Conservation (phyloP, 2,888 invertebrate species). For the Mongoloraphidia duomilia region DNA sequence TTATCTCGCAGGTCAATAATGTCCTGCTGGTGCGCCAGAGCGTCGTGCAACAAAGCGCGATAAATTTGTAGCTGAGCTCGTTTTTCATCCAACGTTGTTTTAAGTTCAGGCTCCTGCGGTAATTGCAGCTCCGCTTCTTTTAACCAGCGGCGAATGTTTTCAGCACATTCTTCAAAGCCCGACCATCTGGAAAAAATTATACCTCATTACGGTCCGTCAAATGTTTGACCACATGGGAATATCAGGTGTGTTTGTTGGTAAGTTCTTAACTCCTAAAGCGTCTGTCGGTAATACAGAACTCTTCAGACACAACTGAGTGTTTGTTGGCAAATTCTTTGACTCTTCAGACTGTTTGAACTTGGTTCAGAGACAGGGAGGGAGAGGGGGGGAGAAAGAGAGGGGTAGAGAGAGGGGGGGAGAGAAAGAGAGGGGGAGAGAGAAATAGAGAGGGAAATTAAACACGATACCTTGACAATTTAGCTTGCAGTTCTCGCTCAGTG, state of each 20-base stretch:
- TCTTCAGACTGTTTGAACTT: too few relatives aligned
- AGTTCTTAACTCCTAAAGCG: too few relatives aligned
- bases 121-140: slow-evolving; percentile 58
- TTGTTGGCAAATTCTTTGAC: too few relatives aligned
- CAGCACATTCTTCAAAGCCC: slow-evolving; percentile 76
- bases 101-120: slow-evolving; percentile 63
- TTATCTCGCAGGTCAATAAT: slow-evolving; percentile 68
- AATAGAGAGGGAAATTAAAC: too few relatives aligned
- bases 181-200: slow-evolving; percentile 47
- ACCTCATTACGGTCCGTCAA: background rate
- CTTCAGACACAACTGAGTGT: too few relatives aligned
- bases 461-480: slow-evolving; percentile 49
- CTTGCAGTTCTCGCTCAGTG: slow-evolving; percentile 66
- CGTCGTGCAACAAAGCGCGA: slow-evolving; percentile 67
- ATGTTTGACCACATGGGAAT: background rate
- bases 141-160: slow-evolving; percentile 67
- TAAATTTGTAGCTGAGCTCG: slow-evolving; percentile 75
- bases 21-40: slow-evolving; percentile 71
- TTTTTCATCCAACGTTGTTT: slow-evolving; percentile 82
- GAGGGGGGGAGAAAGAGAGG: too few relatives aligned
- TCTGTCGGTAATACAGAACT: too few relatives aligned
- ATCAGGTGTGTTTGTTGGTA: too few relatives aligned
- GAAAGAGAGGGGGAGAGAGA: too few relatives aligned
- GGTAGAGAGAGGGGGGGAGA: too few relatives aligned
- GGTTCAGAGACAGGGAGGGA: too few relatives aligned